A percentile compares a stretch with the other conserved stretches of the same genome.
Evolutionary conservation across 1,140 invertebrate genomes (phyloP).

Genomic region (Lithobius niger): DNA sequence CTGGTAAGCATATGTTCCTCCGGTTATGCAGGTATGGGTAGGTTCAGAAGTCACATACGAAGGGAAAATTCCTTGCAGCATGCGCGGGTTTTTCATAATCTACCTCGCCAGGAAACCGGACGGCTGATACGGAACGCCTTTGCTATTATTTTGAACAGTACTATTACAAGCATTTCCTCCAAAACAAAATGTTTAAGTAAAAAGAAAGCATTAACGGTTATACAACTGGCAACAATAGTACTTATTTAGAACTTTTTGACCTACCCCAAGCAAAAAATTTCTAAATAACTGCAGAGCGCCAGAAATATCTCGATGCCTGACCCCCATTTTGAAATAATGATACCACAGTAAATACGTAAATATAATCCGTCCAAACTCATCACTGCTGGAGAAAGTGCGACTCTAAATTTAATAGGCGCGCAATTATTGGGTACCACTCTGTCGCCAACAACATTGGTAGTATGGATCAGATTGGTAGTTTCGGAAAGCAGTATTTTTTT

Average conservation of each 20-base stretch:
- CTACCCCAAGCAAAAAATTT: conserved; percentile 17
- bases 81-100: too few species aligned
- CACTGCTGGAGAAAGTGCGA: too few species aligned
- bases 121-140: neutral
- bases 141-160: neutral
- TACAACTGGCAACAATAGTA: neutral
- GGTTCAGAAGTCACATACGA: too few species aligned
- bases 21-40: too few species aligned
- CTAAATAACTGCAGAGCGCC: conserved; percentile 15
- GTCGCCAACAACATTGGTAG: too few species aligned
- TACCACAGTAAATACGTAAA: conserved; percentile 30
- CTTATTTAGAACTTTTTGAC: neutral
- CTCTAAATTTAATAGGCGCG: too few species aligned
- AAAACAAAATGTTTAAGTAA: neutral
- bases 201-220: neutral
- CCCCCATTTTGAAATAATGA: conserved; percentile 36
- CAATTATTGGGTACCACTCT: too few species aligned
- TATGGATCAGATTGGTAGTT: neutral
- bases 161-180: neutral
- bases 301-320: conserved; percentile 16
- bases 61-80: too few species aligned
- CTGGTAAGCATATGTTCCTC: too few species aligned
- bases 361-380: neutral
- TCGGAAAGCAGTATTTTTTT: neutral
- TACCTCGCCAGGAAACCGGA: neutral